Evolutionary conservation across 2,888 invertebrate genomes (phyloP).

Genomic region (Autographa pulchrina): DNA sequence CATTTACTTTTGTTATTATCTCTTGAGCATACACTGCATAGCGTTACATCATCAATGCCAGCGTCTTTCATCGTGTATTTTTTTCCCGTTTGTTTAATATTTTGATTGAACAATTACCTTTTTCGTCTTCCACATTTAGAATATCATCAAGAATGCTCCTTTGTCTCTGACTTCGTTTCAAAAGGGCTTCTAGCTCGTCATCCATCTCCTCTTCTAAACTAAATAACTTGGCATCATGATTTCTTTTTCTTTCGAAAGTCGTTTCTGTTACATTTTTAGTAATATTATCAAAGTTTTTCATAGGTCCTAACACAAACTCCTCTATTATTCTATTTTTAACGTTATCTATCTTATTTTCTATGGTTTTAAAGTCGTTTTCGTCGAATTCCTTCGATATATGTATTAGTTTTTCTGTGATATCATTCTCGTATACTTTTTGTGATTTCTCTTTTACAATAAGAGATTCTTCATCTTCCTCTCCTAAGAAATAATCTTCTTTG

Average conservation of each 20-base stretch:
- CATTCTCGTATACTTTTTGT: slow-evolving; percentile 84
- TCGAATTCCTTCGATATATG: slow-evolving; percentile 85
- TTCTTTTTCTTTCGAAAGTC: slow-evolving; percentile 79
- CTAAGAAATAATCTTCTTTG: slow-evolving; percentile 84
- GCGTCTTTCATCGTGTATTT: slow-evolving; percentile 70
- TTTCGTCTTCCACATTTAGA: slow-evolving; percentile 90
- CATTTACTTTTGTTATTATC: slow-evolving; percentile 70
- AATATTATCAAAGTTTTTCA: slow-evolving; percentile 76
- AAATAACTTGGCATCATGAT: slow-evolving; percentile 70
- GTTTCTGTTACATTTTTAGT: slow-evolving; percentile 83
- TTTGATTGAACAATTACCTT: slow-evolving; percentile 86
- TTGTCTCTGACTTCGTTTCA: slow-evolving; percentile 91
- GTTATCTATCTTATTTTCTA: slow-evolving; percentile 77
- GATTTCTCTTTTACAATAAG: slow-evolving; percentile 81
- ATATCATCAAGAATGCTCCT: slow-evolving; percentile 92
- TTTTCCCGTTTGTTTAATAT: slow-evolving; percentile 71
- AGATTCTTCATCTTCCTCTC: slow-evolving; percentile 83
- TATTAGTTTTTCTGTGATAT: slow-evolving; percentile 85
- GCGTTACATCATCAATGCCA: slow-evolving; percentile 82
- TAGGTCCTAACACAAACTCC: slow-evolving; percentile 81
- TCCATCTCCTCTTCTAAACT: slow-evolving; percentile 88
- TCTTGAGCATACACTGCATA: slow-evolving; percentile 76
- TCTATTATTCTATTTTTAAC: slow-evolving; percentile 84
- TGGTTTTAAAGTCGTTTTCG: slow-evolving; percentile 74
- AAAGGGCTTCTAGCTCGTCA: slow-evolving; percentile 90